These are phyloP conservation scores for Rhinopithecus roxellana DNA, from an alignment of 2,113 vertebrate genomes.

Conservation along the genomic window DNA sequence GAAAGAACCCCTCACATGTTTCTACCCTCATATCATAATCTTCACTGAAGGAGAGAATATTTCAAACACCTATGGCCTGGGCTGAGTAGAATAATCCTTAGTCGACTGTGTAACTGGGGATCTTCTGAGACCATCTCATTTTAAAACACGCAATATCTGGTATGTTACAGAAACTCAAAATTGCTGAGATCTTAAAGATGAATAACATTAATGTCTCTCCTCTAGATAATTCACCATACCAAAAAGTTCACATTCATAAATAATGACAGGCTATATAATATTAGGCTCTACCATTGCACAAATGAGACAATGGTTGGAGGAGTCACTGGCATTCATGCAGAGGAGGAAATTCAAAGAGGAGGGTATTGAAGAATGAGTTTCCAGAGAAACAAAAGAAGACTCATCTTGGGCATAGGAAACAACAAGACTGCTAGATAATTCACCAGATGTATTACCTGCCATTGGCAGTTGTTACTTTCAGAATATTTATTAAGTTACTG, in stretches of 20 bases:
- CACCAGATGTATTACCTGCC: background rate
- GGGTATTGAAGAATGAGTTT: background rate
- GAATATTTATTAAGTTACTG: background rate
- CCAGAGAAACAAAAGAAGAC: background rate
- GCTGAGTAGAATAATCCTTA: background rate
- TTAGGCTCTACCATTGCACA: background rate
- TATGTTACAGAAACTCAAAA: background rate
- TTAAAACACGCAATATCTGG: background rate
- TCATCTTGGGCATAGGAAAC: background rate
- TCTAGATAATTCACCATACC: background rate
- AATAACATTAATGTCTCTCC: background rate
- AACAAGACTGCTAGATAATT: background rate
- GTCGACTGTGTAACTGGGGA: background rate
- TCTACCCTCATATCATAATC: background rate
- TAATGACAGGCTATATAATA: background rate
- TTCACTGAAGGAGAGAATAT: background rate
- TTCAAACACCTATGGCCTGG: background rate
- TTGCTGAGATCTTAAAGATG: background rate
- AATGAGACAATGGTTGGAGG: background rate
- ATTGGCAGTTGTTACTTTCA: background rate
- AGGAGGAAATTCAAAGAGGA: background rate
- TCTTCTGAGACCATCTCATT: background rate
- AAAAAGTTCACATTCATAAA: background rate
- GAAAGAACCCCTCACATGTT: background rate
- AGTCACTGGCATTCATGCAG: background rate